These are phyloP conservation scores for Barypeithes pellucidus DNA, from an alignment of 2,888 invertebrate genomes.

Conservation along the genomic window DNA sequence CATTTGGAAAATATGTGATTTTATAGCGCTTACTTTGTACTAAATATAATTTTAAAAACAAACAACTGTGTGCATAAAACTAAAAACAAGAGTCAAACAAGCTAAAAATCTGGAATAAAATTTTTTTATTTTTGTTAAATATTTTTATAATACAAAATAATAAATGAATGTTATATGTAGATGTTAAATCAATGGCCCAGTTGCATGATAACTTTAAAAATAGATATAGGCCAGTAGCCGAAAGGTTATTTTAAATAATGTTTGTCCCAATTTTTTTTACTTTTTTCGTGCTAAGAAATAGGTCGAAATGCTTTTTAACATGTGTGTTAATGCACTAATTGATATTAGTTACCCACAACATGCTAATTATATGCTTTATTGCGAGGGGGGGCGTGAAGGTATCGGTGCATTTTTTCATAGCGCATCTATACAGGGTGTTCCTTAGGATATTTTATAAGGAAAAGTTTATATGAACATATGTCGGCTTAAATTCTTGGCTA, in stretches of 20 bases:
- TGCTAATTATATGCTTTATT: slow-evolving; percentile 2
- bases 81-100: no score
- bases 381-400: not conserved
- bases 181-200: not conserved
- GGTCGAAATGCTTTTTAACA: slow-evolving; percentile 24
- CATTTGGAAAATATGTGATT: not conserved
- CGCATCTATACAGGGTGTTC: no score
- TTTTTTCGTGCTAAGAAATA: slow-evolving; percentile 32
- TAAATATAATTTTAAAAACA: no score
- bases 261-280: slow-evolving; percentile 37
- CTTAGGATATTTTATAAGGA: no score
- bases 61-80: no score
- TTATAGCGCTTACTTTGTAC: not conserved
- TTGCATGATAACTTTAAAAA: slow-evolving; percentile 42
- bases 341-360: not conserved
- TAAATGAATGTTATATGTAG: not conserved
- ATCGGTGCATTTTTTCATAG: no score
- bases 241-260: slow-evolving; percentile 49
- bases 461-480: no score
- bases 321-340: not conserved
- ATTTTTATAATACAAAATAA: not conserved
- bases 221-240: slow-evolving; percentile 53
- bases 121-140: not conserved
- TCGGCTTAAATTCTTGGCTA: no score
- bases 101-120: no score